Conservation (phyloP, 2,113 vertebrate genomes). For the Cyprinodon brontotheroides region DNA sequence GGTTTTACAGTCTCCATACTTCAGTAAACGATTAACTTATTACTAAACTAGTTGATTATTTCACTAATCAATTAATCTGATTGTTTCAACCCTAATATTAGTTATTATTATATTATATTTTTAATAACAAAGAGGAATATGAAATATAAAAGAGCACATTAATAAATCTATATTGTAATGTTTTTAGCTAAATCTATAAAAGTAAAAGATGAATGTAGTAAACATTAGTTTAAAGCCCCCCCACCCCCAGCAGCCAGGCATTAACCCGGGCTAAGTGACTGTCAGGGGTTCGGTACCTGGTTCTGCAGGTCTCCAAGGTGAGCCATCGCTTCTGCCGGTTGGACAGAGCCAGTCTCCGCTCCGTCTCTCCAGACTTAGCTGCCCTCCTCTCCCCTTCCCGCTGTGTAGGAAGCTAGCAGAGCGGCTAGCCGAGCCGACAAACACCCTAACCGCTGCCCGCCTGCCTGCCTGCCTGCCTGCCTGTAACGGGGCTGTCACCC, state of each 20-base stretch:
- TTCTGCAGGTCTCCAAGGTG: conserved; percentile 82
- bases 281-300: conserved; percentile 73
- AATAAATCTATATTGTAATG: too few relatives aligned
- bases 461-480: conserved; percentile 31
- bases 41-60: too few relatives aligned
- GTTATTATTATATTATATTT: too few relatives aligned
- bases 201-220: not conserved
- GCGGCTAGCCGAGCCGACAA: conserved; percentile 70
- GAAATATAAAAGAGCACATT: too few relatives aligned
- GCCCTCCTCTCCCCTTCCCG: conserved; percentile 46
- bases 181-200: too few relatives aligned
- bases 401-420: conserved; percentile 66
- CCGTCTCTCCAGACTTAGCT: conserved; percentile 38
- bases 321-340: conserved; percentile 71
- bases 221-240: conserved; percentile 23
- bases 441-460: conserved; percentile 65
- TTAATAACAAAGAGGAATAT: too few relatives aligned
- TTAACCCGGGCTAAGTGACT: not conserved
- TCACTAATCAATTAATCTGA: too few relatives aligned
- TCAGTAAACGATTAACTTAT: too few relatives aligned
- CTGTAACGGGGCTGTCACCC: conserved; percentile 75
- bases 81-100: too few relatives aligned
- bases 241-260: conserved; percentile 3
- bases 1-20: too few relatives aligned
- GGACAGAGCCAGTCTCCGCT: conserved; percentile 49